A percentile compares a stretch with the other conserved stretches of the same genome.
These are phyloP conservation scores for Solea senegalensis DNA, from an alignment of 2,113 vertebrate species.

Conservation along the genomic window DNA sequence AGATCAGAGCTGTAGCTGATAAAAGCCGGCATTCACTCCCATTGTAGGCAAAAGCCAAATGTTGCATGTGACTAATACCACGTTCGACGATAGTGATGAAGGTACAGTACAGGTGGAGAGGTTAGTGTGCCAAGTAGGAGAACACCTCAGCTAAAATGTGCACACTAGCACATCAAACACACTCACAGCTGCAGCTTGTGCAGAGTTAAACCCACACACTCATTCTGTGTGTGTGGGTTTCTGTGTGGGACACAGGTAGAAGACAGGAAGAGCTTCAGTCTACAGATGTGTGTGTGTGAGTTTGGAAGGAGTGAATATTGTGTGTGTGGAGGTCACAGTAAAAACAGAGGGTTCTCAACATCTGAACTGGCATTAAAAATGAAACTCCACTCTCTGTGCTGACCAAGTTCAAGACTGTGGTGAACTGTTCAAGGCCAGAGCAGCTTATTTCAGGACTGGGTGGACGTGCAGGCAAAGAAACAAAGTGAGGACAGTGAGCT, in stretches of 20 bases:
- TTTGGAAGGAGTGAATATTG: neutral
- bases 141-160: too few species aligned
- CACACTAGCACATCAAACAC: too few species aligned
- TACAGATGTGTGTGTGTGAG: neutral
- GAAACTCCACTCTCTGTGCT: neutral
- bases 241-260: neutral
- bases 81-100: too few species aligned
- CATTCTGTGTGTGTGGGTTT: too few species aligned
- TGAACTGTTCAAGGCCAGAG: constrained; percentile 8
- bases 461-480: constrained; percentile 18
- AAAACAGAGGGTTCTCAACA: neutral
- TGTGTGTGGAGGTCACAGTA: constrained; percentile 6
- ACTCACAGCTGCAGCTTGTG: too few species aligned
- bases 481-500: constrained; percentile 19
- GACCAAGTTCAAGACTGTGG: constrained; percentile 14
- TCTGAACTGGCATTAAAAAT: neutral
- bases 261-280: neutral
- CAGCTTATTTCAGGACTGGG: constrained; percentile 9
- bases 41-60: too few species aligned
- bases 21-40: too few species aligned
- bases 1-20: too few species aligned
- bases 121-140: too few species aligned
- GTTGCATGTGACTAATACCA: too few species aligned
- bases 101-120: too few species aligned
- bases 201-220: too few species aligned